Conservation (phyloP, 1,140 invertebrate genomes). For the Leguminivora glycinivorella region DNA sequence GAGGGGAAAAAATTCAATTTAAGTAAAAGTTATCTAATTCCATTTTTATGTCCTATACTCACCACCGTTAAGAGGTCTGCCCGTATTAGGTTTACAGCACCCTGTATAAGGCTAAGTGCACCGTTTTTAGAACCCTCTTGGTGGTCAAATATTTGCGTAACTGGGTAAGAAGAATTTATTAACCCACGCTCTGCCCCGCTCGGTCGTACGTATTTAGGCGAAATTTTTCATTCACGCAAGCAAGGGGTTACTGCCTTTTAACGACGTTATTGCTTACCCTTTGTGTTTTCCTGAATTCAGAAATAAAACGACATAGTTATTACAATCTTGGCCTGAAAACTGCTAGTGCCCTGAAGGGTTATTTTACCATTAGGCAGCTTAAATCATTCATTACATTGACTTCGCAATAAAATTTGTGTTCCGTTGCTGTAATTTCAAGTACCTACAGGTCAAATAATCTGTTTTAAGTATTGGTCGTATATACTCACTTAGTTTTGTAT, state of each 20-base stretch:
- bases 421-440: neutral
- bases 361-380: slow-evolving; percentile 7
- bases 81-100: no score
- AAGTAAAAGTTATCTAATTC: no score
- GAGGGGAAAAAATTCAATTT: no score
- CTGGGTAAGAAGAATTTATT: slow-evolving; percentile 28
- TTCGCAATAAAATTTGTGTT: neutral
- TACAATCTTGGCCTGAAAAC: neutral
- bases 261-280: slow-evolving; percentile 20
- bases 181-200: slow-evolving; percentile 19
- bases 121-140: neutral
- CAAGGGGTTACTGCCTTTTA: slow-evolving; percentile 38
- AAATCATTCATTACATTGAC: neutral
- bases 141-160: slow-evolving; percentile 30
- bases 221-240: slow-evolving; percentile 40
- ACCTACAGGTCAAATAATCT: no score
- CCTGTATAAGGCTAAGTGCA: neutral
- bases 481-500: no score
- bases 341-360: neutral
- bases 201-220: slow-evolving; percentile 33
- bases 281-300: slow-evolving; percentile 5
- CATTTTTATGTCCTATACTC: no score
- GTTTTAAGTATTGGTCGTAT: no score
- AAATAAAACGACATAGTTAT: neutral
- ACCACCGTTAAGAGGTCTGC: no score